Percentiles rank a stretch among this genome's conserved stretches.
Conservation (phyloP, 30 jellyfish, hydroid and myxozoan genomes). For the Euphysa ruthae region DNA sequence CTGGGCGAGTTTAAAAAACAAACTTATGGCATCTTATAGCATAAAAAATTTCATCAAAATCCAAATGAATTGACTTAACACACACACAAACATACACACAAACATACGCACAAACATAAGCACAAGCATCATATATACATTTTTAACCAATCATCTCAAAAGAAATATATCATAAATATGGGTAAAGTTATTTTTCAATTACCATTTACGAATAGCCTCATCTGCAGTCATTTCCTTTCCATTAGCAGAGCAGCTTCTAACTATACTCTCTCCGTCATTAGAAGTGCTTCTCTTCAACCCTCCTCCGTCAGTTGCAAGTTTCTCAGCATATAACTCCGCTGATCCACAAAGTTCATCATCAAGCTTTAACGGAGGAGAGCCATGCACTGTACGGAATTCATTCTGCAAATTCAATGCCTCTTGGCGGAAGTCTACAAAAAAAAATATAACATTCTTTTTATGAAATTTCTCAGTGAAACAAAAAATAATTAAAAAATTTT, state of each 20-base stretch:
- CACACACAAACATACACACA: too few species aligned
- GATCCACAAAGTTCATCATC: slow-evolving; percentile 63
- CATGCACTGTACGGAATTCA: slow-evolving; percentile 67
- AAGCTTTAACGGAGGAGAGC: slow-evolving; percentile 64
- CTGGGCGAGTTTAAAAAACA: too few species aligned
- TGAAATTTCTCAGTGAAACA: too few species aligned
- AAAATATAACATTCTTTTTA: neutral
- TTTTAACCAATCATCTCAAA: too few species aligned
- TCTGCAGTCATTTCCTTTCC: slow-evolving; percentile 80
- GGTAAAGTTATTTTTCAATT: too few species aligned
- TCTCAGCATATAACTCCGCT: slow-evolving; percentile 76
- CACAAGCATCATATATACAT: too few species aligned
- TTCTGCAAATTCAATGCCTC: slow-evolving; percentile 81
- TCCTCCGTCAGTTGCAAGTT: slow-evolving; percentile 61
- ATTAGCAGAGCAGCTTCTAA: slow-evolving; percentile 64
- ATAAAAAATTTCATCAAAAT: too few species aligned
- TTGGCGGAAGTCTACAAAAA: slow-evolving; percentile 34
- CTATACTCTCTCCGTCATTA: slow-evolving; percentile 75
- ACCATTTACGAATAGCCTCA: slow-evolving; percentile 91
- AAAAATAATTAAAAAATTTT: too few species aligned
- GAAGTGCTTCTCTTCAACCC: slow-evolving; percentile 31
- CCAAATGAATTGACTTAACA: too few species aligned
- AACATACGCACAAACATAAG: too few species aligned
- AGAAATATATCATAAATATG: too few species aligned
- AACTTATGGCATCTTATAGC: too few species aligned